Percentiles rank a stretch among this genome's conserved stretches.
These are phyloP conservation scores for Stegophylla sp. DNA, from an alignment of 2,888 invertebrate genomes.

Conservation along the genomic window DNA sequence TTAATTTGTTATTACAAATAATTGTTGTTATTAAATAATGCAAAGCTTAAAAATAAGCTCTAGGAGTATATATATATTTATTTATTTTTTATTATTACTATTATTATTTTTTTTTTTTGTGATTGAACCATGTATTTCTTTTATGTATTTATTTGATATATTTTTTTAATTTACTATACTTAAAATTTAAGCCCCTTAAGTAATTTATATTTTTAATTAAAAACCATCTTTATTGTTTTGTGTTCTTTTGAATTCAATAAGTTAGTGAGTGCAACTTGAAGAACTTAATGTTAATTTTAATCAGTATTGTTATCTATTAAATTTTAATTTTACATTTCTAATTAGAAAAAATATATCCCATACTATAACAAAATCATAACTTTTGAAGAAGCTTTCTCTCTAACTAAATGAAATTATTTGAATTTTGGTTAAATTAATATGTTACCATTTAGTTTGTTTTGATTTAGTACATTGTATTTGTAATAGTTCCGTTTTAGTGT, in stretches of 20 bases:
- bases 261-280: not conserved
- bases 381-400: too few species aligned
- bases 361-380: too few species aligned
- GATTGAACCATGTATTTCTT: too few species aligned
- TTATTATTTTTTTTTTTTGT: too few species aligned
- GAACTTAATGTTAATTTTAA: not conserved
- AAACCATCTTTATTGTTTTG: not conserved
- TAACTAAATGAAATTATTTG: not conserved
- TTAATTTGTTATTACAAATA: not conserved
- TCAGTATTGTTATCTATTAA: not conserved
- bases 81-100: too few species aligned
- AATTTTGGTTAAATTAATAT: not conserved
- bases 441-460: slow-evolving; percentile 17
- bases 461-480: not conserved
- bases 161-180: not conserved
- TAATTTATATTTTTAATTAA: not conserved
- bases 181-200: too few species aligned
- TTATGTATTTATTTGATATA: too few species aligned
- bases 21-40: slow-evolving; percentile 4
- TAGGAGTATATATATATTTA: too few species aligned
- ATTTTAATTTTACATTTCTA: not conserved
- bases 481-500: not conserved
- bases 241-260: not conserved
- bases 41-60: not conserved
- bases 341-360: not conserved